phyloP scores from a whole-genome alignment of 2,113 vertebrate genomes.

The Desmodus rotundus region DNA sequence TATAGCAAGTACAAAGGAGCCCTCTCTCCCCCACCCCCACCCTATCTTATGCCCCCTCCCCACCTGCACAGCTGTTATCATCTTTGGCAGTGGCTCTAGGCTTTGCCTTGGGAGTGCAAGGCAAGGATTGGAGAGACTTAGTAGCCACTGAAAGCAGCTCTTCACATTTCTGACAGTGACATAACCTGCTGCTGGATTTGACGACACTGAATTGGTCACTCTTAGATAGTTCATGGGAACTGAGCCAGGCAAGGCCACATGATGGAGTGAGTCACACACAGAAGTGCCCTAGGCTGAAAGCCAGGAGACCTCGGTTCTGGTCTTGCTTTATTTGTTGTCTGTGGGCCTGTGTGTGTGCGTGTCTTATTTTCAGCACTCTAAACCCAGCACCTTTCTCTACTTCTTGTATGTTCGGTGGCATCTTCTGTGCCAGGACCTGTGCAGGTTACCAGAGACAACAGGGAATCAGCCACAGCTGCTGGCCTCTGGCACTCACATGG shows the following conservation, averaged over 20 bases:
- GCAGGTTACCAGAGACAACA: background rate
- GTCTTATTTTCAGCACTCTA: background rate
- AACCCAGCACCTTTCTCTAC: background rate
- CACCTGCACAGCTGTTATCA: background rate
- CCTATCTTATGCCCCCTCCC: too few relatives aligned
- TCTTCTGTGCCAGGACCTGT: background rate
- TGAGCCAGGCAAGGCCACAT: background rate
- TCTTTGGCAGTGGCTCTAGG: background rate
- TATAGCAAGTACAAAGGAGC: background rate
- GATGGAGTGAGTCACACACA: background rate
- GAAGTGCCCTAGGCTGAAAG: background rate
- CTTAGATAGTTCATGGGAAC: background rate
- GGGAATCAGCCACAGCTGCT: background rate
- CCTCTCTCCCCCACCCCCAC: too few relatives aligned
- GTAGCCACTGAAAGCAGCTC: background rate
- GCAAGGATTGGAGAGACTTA: background rate
- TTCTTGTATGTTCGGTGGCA: background rate
- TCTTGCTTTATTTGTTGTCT: background rate
- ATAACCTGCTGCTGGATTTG: background rate
- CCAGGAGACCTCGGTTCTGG: background rate
- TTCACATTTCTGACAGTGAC: slow-evolving; percentile 29
- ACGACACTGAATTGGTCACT: background rate
- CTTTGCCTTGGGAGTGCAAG: background rate
- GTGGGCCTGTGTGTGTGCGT: background rate
- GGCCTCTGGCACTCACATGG: background rate